phyloP scores from a whole-genome alignment of 2,797 vertebrate species.

The Sebastes hubbsi region DNA sequence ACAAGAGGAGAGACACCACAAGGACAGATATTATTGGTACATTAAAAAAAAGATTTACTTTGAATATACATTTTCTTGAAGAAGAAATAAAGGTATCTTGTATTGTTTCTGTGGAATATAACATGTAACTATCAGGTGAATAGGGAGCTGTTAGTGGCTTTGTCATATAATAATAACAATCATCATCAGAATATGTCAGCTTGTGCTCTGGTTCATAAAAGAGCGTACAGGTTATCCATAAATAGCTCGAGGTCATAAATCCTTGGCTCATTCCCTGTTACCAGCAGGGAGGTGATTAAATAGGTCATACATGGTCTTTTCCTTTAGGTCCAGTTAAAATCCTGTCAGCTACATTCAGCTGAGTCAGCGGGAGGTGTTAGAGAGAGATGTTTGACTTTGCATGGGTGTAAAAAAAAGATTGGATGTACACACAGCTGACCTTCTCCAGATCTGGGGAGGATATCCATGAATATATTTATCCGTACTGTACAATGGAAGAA shows the following conservation, averaged over 20 bases:
- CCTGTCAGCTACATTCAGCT: neutral
- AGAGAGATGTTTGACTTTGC: neutral
- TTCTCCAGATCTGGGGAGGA: neutral
- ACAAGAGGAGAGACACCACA: neutral
- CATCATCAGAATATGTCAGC: neutral
- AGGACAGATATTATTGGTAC: neutral
- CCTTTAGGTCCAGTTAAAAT: neutral
- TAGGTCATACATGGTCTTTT: neutral
- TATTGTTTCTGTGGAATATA: neutral
- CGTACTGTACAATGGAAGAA: neutral
- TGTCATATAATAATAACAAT: neutral
- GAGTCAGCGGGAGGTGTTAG: neutral
- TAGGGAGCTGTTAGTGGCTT: neutral
- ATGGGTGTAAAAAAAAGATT: neutral
- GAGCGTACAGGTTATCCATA: neutral
- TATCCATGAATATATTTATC: neutral
- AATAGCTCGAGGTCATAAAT: neutral
- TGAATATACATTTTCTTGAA: neutral
- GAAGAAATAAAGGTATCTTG: neutral
- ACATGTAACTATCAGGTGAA: neutral
- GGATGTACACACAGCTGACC: neutral
- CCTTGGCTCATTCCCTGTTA: neutral
- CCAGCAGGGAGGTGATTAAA: neutral
- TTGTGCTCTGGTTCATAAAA: neutral
- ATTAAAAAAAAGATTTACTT: neutral